phyloP scores from a whole-genome alignment of 2,797 vertebrate species.

The Lindbergichthys nudifrons region DNA sequence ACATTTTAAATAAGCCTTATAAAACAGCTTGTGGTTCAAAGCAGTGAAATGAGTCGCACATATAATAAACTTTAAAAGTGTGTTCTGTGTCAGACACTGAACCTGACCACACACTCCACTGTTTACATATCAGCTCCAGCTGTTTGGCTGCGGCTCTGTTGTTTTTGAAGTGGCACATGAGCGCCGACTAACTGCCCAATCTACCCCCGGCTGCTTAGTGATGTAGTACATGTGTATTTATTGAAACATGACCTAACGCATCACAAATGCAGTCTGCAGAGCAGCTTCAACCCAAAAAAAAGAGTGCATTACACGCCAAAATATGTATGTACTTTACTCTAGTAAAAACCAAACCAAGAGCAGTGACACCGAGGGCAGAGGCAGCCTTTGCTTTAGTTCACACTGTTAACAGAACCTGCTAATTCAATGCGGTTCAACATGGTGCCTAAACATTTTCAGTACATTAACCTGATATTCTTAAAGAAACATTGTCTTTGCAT shows the following conservation, averaged over 20 bases:
- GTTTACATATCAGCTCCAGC: conserved; percentile 52
- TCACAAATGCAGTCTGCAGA: conserved; percentile 14
- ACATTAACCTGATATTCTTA: background rate
- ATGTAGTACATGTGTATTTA: conserved; percentile 38
- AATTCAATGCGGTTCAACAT: background rate
- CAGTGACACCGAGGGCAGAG: background rate
- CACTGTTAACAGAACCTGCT: conserved; percentile 20
- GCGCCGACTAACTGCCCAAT: conserved; percentile 36
- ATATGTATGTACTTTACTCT: too few relatives aligned
- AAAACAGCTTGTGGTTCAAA: conserved; percentile 7
- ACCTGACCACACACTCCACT: conserved; percentile 17
- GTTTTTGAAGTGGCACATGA: conserved; percentile 64
- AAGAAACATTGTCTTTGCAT: background rate
- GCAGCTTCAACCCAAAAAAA: conserved; percentile 20
- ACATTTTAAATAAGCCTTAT: background rate
- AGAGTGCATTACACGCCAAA: background rate
- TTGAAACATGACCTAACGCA: conserved; percentile 54
- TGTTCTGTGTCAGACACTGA: conserved; percentile 33
- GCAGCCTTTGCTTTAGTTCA: conserved; percentile 5
- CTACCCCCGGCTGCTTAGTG: conserved; percentile 22
- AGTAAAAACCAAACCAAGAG: background rate
- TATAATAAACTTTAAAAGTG: conserved; percentile 8
- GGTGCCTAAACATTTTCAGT: conserved; percentile 26
- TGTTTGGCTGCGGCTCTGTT: conserved; percentile 46
- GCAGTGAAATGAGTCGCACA: conserved; percentile 8